phyloP scores from a whole-genome alignment of 1,140 invertebrate genomes.

The Drosophila eugracilis region DNA sequence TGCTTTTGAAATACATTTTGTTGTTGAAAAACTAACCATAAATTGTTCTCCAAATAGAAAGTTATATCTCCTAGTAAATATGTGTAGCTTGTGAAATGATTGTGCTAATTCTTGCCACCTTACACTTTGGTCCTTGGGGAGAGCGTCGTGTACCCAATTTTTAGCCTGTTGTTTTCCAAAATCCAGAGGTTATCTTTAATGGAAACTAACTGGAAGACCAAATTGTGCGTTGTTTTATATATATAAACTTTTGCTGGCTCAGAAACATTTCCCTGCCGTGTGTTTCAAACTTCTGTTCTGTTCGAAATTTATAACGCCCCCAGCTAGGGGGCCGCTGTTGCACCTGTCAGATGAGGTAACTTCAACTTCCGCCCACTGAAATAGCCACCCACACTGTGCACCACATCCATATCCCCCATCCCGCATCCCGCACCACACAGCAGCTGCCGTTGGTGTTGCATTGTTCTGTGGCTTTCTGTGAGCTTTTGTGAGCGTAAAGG shows the following conservation, averaged over 20 bases:
- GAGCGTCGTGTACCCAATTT: not conserved
- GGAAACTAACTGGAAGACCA: slow-evolving; percentile 3
- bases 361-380: not conserved
- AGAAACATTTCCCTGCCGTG: slow-evolving; percentile 31
- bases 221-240: slow-evolving; percentile 4
- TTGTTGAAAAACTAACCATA: too few species aligned
- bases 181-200: slow-evolving; percentile 21
- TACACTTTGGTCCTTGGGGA: not conserved
- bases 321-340: slow-evolving; percentile 10
- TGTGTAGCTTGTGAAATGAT: not conserved
- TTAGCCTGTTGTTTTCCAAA: not conserved
- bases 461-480: slow-evolving; percentile 37
- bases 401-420: too few species aligned
- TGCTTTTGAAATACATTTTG: too few species aligned
- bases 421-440: not conserved
- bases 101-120: not conserved
- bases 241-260: slow-evolving; percentile 23
- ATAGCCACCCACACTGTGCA: not conserved
- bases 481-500: slow-evolving; percentile 36
- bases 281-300: slow-evolving; percentile 36
- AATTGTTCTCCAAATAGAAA: too few species aligned
- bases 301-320: slow-evolving; percentile 32
- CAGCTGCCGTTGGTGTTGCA: slow-evolving; percentile 17
- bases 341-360: slow-evolving; percentile 19
- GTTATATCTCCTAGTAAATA: not conserved